phyloP scores from a whole-genome alignment of 1,140 invertebrate genomes.

The Macrobrachium rosenbergii region DNA sequence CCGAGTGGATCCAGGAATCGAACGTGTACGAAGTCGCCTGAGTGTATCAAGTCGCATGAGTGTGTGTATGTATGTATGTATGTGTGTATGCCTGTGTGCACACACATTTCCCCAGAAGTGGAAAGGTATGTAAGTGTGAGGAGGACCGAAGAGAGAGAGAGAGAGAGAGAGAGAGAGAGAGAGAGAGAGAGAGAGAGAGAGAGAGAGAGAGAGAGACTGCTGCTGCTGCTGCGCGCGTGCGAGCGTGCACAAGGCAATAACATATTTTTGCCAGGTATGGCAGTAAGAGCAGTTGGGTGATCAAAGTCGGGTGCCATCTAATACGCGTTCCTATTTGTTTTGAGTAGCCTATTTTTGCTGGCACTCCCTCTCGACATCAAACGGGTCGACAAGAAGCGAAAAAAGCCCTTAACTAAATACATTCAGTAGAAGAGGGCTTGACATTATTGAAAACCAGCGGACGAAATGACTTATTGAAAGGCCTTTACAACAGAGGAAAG shows the following conservation, averaged over 20 bases:
- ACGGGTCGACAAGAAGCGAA: slow-evolving; percentile 35
- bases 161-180: too few relatives aligned
- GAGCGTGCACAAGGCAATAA: neutral
- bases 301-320: slow-evolving; percentile 29
- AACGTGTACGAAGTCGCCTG: neutral
- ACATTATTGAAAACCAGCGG: slow-evolving; percentile 59
- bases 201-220: too few relatives aligned
- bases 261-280: neutral
- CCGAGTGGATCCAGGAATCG: too few relatives aligned
- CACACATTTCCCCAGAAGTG: too few relatives aligned
- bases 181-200: too few relatives aligned
- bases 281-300: neutral
- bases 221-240: neutral
- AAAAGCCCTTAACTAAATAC: slow-evolving; percentile 54
- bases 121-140: too few relatives aligned
- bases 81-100: slow-evolving; percentile 18
- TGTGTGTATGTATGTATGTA: slow-evolving; percentile 26
- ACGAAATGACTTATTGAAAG: slow-evolving; percentile 57
- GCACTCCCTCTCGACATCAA: slow-evolving; percentile 42
- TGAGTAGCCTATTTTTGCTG: slow-evolving; percentile 24
- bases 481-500: slow-evolving; percentile 21
- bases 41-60: slow-evolving; percentile 25
- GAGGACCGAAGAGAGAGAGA: too few relatives aligned
- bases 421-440: slow-evolving; percentile 50
- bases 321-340: slow-evolving; percentile 48